These are phyloP conservation scores for Caenorhabditis japonica DNA, from an alignment of 2,888 invertebrate species.

Conservation along the genomic window DNA sequence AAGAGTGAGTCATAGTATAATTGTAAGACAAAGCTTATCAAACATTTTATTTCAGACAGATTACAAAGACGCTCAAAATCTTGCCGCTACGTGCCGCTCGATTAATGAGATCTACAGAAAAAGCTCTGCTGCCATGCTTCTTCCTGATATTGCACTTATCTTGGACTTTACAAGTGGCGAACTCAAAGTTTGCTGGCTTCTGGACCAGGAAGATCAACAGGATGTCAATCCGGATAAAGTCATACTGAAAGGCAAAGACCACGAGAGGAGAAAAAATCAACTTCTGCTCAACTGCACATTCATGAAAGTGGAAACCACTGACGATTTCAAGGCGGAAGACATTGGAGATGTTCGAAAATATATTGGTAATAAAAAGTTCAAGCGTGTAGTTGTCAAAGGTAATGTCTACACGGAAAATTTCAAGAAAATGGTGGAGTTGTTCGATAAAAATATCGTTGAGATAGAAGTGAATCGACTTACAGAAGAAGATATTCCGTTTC, in stretches of 20 bases:
- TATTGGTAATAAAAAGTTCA: conserved; percentile 1
- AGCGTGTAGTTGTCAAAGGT: conserved; percentile 11
- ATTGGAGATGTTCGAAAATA: conserved; percentile 3
- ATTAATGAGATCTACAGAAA: conserved; percentile 21
- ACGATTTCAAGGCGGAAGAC: conserved; percentile 7
- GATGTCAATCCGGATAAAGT: conserved; percentile 1
- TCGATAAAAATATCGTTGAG: conserved; percentile 18
- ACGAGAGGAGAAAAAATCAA: conserved; percentile 19
- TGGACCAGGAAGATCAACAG: not conserved
- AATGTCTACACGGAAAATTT: conserved; percentile 4
- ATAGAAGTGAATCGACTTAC: conserved; percentile 5
- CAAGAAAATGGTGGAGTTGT: conserved; percentile 27
- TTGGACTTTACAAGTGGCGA: conserved; percentile 20
- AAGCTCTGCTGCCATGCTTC: conserved; percentile 4
- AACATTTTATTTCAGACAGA: conserved; percentile 14
- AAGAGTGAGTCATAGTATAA: conserved; percentile 7
- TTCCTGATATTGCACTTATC: conserved; percentile 9
- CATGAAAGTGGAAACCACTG: conserved; percentile 7
- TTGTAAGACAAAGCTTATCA: not conserved
- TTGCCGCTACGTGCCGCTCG: conserved; percentile 13
- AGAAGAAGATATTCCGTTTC: conserved; percentile 3
- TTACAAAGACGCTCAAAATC: conserved; percentile 28
- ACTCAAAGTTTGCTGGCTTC: conserved; percentile 8
- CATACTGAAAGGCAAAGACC: not conserved
- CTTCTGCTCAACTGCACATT: conserved; percentile 21